phyloP scores from a whole-genome alignment of 2,888 invertebrate genomes.

The Chesias legatella region DNA sequence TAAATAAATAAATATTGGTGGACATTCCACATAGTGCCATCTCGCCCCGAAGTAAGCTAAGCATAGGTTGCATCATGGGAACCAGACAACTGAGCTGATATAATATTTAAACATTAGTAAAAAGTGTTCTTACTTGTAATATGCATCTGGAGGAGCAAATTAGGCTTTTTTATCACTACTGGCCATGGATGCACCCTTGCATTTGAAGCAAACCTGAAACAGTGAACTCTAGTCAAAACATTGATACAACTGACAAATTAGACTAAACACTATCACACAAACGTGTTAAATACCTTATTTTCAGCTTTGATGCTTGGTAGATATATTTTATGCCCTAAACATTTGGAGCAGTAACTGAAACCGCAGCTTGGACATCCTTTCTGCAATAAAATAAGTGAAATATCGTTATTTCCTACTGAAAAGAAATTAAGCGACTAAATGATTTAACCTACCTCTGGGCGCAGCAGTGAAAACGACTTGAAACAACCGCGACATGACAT shows the following conservation, averaged over 20 bases:
- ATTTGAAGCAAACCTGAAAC: constrained; percentile 63
- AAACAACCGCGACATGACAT: constrained; percentile 89
- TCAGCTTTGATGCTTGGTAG: constrained; percentile 83
- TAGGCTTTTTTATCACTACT: constrained; percentile 25
- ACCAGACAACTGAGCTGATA: no score
- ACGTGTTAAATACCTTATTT: constrained; percentile 83
- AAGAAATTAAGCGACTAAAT: no score
- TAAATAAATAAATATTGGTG: no score
- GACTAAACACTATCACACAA: no score
- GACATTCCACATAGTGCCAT: no score
- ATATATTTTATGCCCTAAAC: constrained; percentile 85
- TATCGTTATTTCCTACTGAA: no score
- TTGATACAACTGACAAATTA: no score
- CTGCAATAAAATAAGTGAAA: constrained; percentile 68
- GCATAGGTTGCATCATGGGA: no score
- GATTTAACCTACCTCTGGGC: constrained; percentile 82
- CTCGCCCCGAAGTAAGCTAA: no score
- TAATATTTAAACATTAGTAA: no score
- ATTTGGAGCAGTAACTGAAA: constrained; percentile 90
- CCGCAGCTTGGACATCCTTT: constrained; percentile 91
- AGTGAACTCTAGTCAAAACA: background rate
- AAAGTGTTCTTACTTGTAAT: constrained; percentile 71
- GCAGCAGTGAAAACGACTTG: constrained; percentile 85
- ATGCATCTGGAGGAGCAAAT: constrained; percentile 75
- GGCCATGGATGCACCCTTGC: constrained; percentile 39